Base-by-base conservation (phyloP, 2,888 invertebrate species). In the Caenorhabditis sp. region DNA sequence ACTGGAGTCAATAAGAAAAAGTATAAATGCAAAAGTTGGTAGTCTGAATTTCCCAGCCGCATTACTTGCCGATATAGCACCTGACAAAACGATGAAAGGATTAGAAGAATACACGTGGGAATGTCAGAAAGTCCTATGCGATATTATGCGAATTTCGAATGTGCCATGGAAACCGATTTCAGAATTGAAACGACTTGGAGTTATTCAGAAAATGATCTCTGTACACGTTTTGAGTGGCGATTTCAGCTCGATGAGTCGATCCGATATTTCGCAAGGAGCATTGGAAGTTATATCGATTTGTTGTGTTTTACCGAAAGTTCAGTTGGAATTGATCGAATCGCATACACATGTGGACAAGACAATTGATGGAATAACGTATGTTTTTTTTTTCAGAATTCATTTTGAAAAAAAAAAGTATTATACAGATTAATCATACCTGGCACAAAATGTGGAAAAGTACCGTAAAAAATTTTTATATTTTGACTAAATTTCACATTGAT, bases 271-370 rank as follows among this genome's bases (percentile, higher is more conserved):
- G 4, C 2, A 50, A 19, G 23, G 92, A 62, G 93, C 93, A 1
- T 88, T 91, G 69, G 96, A 97, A 88, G 94, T 94, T 49, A 91
- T 97, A 53, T 93, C 93, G 0, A 93, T 96, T 92, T 94, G 66
- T 61, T 60, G 68, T 37, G 50, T 60, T 24, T 43, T 61, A 36
- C 66, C 73, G 23, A 49, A 36, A 27, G 58, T 68, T n/a, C 69
- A 73, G 26, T n/a, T 36, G 12, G 76, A 73, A n/a, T 58, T 69
- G 23, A 43, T 63, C 31, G 68, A 72, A 24, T 19, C 26, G 5
- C 19, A 54, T 36, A 23, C n/a, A 24, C 17, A 49, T n/a, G 55
- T 26, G 21, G 27, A 37, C 24, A 17, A 3, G 21, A 2, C 8
- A 27, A n/a, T 21, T 21, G 37, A 55, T 19, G 55, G 58, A 49